Conservation (phyloP, 35 echinoderm and acorn worm species). For the Stichopus chloronotus region DNA sequence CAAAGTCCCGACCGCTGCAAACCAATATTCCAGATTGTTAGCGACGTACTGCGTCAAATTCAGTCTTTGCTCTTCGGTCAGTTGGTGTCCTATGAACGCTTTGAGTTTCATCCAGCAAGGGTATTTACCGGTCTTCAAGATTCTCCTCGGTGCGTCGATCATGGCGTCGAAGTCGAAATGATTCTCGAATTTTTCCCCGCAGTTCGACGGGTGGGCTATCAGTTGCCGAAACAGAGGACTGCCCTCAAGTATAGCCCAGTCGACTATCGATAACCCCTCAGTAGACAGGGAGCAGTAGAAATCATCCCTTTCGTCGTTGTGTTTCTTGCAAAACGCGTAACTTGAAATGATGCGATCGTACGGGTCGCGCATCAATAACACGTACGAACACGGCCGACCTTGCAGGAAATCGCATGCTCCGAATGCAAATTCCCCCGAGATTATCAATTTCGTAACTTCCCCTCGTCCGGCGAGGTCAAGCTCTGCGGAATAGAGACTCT, state of each 20-base stretch:
- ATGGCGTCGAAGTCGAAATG: constrained; percentile 52
- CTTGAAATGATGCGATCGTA: constrained; percentile 89
- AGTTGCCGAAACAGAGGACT: constrained; percentile 91
- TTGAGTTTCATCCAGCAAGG: constrained; percentile 92
- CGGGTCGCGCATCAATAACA: constrained; percentile 87
- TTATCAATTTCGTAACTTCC: neutral
- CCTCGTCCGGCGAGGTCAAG: neutral
- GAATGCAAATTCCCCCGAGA: constrained; percentile 87
- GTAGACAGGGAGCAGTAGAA: constrained; percentile 67
- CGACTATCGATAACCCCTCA: constrained; percentile 66
- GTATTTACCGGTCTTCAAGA: constrained; percentile 51
- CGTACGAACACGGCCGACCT: constrained; percentile 75
- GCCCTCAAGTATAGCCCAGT: constrained; percentile 87
- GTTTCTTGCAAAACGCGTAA: constrained; percentile 77
- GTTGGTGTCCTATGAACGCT: constrained; percentile 64
- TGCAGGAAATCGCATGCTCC: constrained; percentile 75
- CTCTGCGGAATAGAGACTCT: neutral
- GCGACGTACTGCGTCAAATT: constrained; percentile 58
- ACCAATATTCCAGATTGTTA: constrained; percentile 86
- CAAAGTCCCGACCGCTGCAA: constrained; percentile 76
- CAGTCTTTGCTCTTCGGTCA: constrained; percentile 48
- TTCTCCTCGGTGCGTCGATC: constrained; percentile 18
- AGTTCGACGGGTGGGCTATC: constrained; percentile 75
- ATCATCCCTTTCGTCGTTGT: constrained; percentile 59
- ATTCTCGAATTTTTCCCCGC: constrained; percentile 56